Evolutionary conservation across 2,888 invertebrate species (phyloP).

Genomic region (Pristionchus mayeri): DNA sequence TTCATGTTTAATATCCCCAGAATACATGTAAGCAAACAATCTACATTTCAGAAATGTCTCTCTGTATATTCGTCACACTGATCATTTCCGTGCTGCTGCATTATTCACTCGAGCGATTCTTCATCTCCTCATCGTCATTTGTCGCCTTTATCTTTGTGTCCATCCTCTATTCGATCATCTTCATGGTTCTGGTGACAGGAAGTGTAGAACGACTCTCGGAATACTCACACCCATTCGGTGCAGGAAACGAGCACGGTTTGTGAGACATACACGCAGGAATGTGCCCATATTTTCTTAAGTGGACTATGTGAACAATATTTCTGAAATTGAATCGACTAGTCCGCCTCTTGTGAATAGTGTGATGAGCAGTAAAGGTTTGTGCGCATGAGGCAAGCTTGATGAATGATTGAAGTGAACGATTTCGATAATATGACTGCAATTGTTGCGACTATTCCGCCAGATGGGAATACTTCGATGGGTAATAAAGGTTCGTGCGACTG

Average conservation of each 20-base stretch:
- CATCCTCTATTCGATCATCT: neutral
- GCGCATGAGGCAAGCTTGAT: neutral
- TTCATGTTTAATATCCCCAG: neutral
- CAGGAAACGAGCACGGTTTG: neutral
- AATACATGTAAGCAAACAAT: neutral
- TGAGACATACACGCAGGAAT: no score
- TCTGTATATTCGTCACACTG: neutral
- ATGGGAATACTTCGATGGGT: no score
- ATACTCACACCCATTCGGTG: neutral
- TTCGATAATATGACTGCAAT: no score
- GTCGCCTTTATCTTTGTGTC: neutral
- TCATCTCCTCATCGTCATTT: neutral
- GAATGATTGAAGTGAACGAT: no score
- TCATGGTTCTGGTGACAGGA: neutral
- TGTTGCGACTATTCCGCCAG: no score
- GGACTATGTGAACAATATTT: no score
- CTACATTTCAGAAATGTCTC: neutral
- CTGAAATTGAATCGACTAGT: neutral
- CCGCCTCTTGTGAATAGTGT: neutral
- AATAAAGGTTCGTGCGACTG: no score
- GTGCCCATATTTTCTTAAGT: no score
- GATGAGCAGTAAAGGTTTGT: neutral
- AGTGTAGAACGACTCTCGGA: neutral
- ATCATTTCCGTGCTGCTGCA: neutral
- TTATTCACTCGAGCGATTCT: constrained; percentile 5